Conservation (phyloP, 2,797 vertebrate genomes). For the Merluccius polli region DNA sequence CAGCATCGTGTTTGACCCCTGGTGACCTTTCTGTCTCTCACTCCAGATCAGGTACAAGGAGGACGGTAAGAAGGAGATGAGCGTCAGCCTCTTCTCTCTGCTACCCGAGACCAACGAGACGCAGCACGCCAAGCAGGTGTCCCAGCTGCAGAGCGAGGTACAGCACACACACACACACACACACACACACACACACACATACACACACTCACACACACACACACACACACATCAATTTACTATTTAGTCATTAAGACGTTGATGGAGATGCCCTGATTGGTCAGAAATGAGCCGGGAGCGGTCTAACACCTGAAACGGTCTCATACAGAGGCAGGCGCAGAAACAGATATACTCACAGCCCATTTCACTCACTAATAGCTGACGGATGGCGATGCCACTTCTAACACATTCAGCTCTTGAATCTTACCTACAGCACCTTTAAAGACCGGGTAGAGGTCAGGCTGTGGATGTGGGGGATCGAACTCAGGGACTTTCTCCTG, state of each 20-base stretch:
- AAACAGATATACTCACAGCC: too few relatives aligned
- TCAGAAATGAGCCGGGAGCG: too few relatives aligned
- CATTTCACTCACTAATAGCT: too few relatives aligned
- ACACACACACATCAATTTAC: not conserved
- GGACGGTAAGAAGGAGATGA: slow-evolving; percentile 69
- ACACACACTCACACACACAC: not conserved
- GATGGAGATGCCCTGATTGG: too few relatives aligned
- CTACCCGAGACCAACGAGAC: slow-evolving; percentile 60
- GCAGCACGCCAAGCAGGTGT: slow-evolving; percentile 46
- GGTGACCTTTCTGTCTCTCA: slow-evolving; percentile 5
- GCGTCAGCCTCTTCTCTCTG: slow-evolving; percentile 53
- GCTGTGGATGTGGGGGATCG: too few relatives aligned
- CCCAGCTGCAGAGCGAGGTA: slow-evolving; percentile 62
- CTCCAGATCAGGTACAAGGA: slow-evolving; percentile 87
- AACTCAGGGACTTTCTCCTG: too few relatives aligned
- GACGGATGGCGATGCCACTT: too few relatives aligned
- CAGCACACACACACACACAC: not conserved
- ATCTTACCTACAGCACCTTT: too few relatives aligned
- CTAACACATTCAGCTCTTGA: too few relatives aligned
- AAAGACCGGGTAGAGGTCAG: too few relatives aligned
- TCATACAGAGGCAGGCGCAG: too few relatives aligned
- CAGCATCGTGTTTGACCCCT: not conserved
- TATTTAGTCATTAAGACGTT: not conserved
- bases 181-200: not conserved
- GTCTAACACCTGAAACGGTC: too few relatives aligned